Base-by-base conservation (phyloP, 2,888 invertebrate species). In the Synanthedon andrenaeformis region DNA sequence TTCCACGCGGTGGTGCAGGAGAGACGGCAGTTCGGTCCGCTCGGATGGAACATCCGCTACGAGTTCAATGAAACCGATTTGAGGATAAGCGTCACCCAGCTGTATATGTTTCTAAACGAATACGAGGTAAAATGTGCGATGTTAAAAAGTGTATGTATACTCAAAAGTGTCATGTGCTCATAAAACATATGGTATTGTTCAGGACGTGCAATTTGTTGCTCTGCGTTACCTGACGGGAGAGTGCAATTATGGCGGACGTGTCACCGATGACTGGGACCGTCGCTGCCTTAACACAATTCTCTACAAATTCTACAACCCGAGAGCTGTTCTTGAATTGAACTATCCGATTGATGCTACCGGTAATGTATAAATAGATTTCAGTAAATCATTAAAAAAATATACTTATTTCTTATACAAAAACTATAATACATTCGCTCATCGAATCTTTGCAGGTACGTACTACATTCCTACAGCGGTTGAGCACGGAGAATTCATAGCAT, bases 1-100 rank as follows among this genome's bases (percentile, higher is more conserved):
- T 98, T 98, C 86, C 98, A 98, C 77, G 98, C 96, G 0, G 90
- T 96, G 50, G 91, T 96, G 0, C 97, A 97, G 78, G 98, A 98
- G 77, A 88, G 98, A 53, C 83, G 95, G 4, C 95, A 96, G 77
- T 98, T 96, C 72, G 97, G 97, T 0, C 94, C 97, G 0, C 90
- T 97, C 23, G 98, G 98, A 0, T 98, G 97, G 97, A 98, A 98
- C 74, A 97, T 96, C 57, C 91, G 94, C 0, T 98, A 98, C 70
- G 97, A 97, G 73, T 98, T 98, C 78, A 97, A 97, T 71, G 97
- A 98, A 74, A 97, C 97, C 0, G 98, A 98, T 79, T 85, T 98
- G 45, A 89, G 93, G 55, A 97, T 98, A 58, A 96, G 96, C 59
- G 92, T 96, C 42, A 91, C 93, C 68, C 98, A 98, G 73, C 83